phyloP scores from a whole-genome alignment of 2,888 invertebrate genomes.

The Pandemis cinnamomeana region DNA sequence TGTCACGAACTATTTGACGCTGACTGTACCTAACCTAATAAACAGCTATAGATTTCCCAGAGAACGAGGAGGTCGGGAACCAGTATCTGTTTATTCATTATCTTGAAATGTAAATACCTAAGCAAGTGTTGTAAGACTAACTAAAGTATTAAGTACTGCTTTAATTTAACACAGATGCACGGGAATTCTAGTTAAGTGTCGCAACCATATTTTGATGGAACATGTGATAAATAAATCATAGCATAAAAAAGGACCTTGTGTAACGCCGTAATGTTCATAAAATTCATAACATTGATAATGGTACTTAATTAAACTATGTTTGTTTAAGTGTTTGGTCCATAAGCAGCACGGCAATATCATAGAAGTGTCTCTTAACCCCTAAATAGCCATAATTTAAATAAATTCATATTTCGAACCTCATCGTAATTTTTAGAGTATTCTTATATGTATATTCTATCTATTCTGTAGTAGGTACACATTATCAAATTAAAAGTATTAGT shows the following conservation, averaged over 20 bases:
- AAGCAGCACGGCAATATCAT: background rate
- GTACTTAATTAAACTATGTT: background rate
- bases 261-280: background rate
- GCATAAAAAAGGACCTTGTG: background rate
- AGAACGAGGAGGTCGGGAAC: too few relatives aligned
- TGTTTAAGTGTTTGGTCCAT: background rate
- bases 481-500: too few relatives aligned
- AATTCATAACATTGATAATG: background rate
- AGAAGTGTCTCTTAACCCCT: background rate
- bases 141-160: background rate
- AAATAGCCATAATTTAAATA: background rate
- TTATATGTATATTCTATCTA: too few relatives aligned
- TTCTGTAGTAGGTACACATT: too few relatives aligned
- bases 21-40: too few relatives aligned
- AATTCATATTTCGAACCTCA: too few relatives aligned
- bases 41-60: too few relatives aligned
- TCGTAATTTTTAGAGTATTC: too few relatives aligned
- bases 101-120: too few relatives aligned
- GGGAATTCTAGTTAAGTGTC: background rate
- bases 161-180: background rate
- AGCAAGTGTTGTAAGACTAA: too few relatives aligned
- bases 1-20: too few relatives aligned
- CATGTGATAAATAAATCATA: conserved; percentile 5
- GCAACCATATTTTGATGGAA: background rate
- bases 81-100: too few relatives aligned